phyloP scores from a whole-genome alignment of 2,888 invertebrate species.

The Octodonta nipae region DNA sequence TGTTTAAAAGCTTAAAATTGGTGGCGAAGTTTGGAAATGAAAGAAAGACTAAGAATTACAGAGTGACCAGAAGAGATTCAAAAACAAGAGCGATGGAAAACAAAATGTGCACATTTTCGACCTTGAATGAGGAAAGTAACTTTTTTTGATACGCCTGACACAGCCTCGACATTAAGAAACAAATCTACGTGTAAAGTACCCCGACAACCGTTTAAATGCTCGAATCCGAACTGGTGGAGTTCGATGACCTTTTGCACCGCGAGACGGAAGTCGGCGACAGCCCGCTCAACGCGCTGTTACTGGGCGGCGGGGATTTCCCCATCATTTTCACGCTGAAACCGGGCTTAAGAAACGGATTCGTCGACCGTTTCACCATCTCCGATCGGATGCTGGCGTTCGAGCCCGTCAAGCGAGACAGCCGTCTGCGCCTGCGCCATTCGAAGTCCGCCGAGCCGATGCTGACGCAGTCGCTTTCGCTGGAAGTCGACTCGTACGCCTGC shows the following conservation, averaged over 20 bases:
- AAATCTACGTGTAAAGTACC: no score
- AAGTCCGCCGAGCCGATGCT: slow-evolving; percentile 35
- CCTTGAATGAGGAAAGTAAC: no score
- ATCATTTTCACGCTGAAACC: slow-evolving; percentile 30
- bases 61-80: no score
- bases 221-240: slow-evolving; percentile 30
- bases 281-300: slow-evolving; percentile 42
- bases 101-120: no score
- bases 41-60: no score
- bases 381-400: slow-evolving; percentile 35
- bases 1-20: no score
- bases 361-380: slow-evolving; percentile 28
- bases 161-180: no score
- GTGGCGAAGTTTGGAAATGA: no score
- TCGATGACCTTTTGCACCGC: slow-evolving; percentile 25
- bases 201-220: slow-evolving; percentile 27
- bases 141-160: no score
- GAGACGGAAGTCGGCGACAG: slow-evolving; percentile 40
- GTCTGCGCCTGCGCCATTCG: slow-evolving; percentile 32
- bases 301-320: slow-evolving; percentile 41
- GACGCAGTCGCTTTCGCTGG: slow-evolving; percentile 34
- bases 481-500: slow-evolving; percentile 41
- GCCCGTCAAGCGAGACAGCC: slow-evolving; percentile 29
- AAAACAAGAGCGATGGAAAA: no score
- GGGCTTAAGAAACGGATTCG: slow-evolving; percentile 31